Base-by-base conservation (phyloP, 35 echinoderm and acorn worm species). In the Eucidaris tribuloides region DNA sequence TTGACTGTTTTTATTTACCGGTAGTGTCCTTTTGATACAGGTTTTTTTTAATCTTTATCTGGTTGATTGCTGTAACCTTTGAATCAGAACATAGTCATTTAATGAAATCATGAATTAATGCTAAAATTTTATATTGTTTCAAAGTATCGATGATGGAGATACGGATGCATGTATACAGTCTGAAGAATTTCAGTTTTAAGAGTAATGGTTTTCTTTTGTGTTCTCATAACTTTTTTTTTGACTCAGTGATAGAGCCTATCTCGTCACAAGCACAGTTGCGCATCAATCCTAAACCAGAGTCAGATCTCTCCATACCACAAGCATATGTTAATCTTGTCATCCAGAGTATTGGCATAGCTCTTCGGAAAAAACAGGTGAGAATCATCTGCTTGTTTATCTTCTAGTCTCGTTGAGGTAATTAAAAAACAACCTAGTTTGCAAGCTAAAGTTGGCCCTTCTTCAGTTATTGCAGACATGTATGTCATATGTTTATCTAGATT, bases 241-340 rank as follows among this genome's bases (percentile, higher is more conserved):
- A 78, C 2, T 80, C 34, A 84, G 81, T 82, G 68, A 87, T 99
- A 32, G 86, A 90, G 70, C 96, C 96, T 0, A 99, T 99, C 43
- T 99, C 96, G 43, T 89, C 87, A 7, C 79, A 99, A 66, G 96
- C 96, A 20, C 90, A 99, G 79, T 54, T 99, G 45, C 90, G 84
- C 42, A 87, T 99, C 46, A 99, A 99, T 55, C 91, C 96, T n/a
- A 88, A 92, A n/a, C 91, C 96, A 61, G 83, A 78, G 45, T 66
- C 80, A 52, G 87, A 99, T 46, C 58, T 99, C 38, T 81, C 87
- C 6, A 90, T 82, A 42, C 96, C 96, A 19, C 89, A 99, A 77
- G 91, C 90, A 22, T 99, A 83, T 83, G 37, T 99, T 20, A 99
- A 99, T 50, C 79, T 99, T 0, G 90, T 99, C 52, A 72, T 99